Evolutionary conservation across 2,797 vertebrate species (phyloP), one percentile per base, ranked within the genome.

Genomic region (Hippocampus kuda): DNA sequence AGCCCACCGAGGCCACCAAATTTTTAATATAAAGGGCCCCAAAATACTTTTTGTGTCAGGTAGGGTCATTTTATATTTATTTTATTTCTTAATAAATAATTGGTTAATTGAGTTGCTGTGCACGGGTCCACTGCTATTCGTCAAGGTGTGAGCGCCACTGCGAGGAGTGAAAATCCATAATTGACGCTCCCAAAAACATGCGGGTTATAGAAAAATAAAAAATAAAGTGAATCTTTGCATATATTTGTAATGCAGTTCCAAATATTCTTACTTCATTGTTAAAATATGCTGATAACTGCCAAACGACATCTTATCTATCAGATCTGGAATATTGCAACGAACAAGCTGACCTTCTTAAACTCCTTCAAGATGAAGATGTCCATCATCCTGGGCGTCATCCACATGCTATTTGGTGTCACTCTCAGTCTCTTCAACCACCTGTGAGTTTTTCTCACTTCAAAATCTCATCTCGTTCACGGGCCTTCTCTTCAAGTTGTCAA

Each of bases 341-440:
- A 99, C 85, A 98, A 98, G 78, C 87, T 99, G 84, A 94, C 92
- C 1, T 99, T 99, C 90, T 92, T 99, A 75, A 99, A 99, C 85
- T 99, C 97, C 3, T 99, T 97, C 73, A 99, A 99, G 85, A 99
- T 99, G 97, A 99, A 99, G 86, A 99, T 98, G 95, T 99, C 97
- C 0, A 86, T 99, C 49, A 89, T 97, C 77, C 88, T 99, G 66
- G 97, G 97, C 41, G 92, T 99, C 73, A 86, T 94, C 83, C 97
- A 99, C 79, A 99, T 99, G 97, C 68, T 94, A 48, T 99, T 99
- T 76, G 97, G 97, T 54, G 91, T 99, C 48, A 79, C 85, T 0
- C 89, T 93, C 70, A 91, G 91, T 65, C 89, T 92, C 57, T 92
- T 92, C 81, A 93, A 93, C 81, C 90, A 92, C 82, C 69, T 90